Base-by-base conservation (phyloP, 1,140 invertebrate genomes). In the Alviniconcha marisindica region DNA sequence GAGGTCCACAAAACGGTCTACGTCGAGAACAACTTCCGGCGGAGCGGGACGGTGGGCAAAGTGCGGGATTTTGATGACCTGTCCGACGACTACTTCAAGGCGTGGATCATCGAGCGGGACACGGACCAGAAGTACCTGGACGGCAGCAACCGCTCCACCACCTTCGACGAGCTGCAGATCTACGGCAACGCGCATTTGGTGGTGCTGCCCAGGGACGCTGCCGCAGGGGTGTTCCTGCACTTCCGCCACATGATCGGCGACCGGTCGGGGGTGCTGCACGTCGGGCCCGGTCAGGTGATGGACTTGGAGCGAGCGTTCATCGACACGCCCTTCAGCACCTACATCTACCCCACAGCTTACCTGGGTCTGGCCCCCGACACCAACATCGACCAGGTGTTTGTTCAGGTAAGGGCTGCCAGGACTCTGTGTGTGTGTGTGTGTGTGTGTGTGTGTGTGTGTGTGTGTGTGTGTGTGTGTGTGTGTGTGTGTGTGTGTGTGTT, bases 191-290 rank as follows among this genome's bases (percentile, higher is more conserved):
- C 90, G 12, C 89, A 91, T 80, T 76, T 91, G 18, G 90, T 89
- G 10, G 42, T 90, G 2, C 60, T 89, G 31, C 87, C 89, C 28
- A 79, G 86, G 33, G 88, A 87, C 21, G 80, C 86, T 24, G 78
- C 60, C 28, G 81, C 81, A 0, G 87, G 89, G 0, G 84, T 84
- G 44, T 87, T 87, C 69, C 51, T 91, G 28, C 85, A 88, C 81
- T 91, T 91, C 83, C 69, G 15, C 18, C 85, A 90, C 83, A 91
- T 91, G 89, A 91, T 91, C 69, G 90, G 90, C 28, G 90, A 91
- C 77, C 60, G 90, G 40, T 88, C 84, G 24, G 90, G 90, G 0
- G 85, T 76, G 40, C 73, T 91, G 31, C 90, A 91, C 77, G 81
- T 91, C 74, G 90, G 89, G 42, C 88, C 88, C 36, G 33, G 87